A percentile compares a stretch with the other conserved stretches of the same genome.
Evolutionary conservation across 1,140 invertebrate genomes (phyloP).

Genomic region (Bombus difficillimus): DNA sequence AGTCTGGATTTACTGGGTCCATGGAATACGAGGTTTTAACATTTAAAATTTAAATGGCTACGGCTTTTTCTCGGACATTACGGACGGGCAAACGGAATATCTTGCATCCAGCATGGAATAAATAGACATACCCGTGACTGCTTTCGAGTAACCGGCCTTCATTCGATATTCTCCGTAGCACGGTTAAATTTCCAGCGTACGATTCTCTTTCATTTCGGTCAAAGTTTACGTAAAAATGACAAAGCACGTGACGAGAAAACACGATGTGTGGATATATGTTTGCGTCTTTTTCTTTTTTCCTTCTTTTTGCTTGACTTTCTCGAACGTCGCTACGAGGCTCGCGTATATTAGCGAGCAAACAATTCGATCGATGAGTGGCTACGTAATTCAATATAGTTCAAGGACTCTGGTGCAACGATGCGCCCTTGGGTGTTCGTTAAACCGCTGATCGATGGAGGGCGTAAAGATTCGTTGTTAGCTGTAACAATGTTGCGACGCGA

Average conservation of each 20-base stretch:
- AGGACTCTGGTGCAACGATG: conserved; percentile 36
- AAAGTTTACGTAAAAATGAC: conserved; percentile 48
- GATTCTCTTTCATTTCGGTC: background rate
- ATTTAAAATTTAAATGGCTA: conserved; percentile 66
- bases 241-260: conserved; percentile 54
- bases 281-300: background rate
- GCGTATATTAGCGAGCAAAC: conserved; percentile 24
- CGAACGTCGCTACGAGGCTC: background rate
- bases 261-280: background rate
- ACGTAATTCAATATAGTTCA: conserved; percentile 38
- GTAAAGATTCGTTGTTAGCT: conserved; percentile 29
- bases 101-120: conserved; percentile 32
- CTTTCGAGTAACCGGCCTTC: conserved; percentile 32
- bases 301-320: background rate
- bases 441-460: conserved; percentile 19
- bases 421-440: conserved; percentile 29
- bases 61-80: conserved; percentile 40
- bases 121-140: conserved; percentile 35
- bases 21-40: conserved; percentile 32
- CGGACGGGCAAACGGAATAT: conserved; percentile 32
- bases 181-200: conserved; percentile 46
- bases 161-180: conserved; percentile 59
- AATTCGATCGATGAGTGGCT: conserved; percentile 25
- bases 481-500: conserved; percentile 16
- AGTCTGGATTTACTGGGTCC: conserved; percentile 27